A percentile compares a stretch with the other conserved stretches of the same genome.
Conservation (phyloP, 2,888 invertebrate species). For the Phyllotreta striolata region DNA sequence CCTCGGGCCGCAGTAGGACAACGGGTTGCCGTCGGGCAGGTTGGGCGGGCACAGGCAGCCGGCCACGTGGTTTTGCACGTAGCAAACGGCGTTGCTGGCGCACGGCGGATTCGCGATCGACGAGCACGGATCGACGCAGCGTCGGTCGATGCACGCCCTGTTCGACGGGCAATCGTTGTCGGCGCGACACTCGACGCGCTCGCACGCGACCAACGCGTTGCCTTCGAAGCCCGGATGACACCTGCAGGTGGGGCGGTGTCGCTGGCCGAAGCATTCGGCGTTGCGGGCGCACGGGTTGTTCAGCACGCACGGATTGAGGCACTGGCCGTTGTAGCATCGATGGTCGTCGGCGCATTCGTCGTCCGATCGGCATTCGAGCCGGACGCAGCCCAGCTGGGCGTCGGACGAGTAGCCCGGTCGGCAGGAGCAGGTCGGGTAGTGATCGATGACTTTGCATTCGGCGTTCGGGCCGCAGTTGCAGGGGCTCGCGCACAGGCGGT, state of each 20-base stretch:
- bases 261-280: constrained; percentile 83
- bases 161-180: constrained; percentile 82
- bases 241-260: constrained; percentile 81
- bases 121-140: constrained; percentile 83
- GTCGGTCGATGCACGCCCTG: constrained; percentile 74
- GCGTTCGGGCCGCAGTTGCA: constrained; percentile 87
- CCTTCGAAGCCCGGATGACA: constrained; percentile 81
- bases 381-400: constrained; percentile 81
- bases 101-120: constrained; percentile 73
- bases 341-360: constrained; percentile 81
- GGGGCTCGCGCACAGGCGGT: constrained; percentile 80
- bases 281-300: constrained; percentile 84
- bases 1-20: constrained; percentile 74
- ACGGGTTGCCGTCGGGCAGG: constrained; percentile 81
- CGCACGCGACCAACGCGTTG: constrained; percentile 81
- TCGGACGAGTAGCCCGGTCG: constrained; percentile 85
- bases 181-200: constrained; percentile 79
- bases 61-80: constrained; percentile 80
- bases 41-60: constrained; percentile 84
- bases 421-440: constrained; percentile 87
- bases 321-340: constrained; percentile 83
- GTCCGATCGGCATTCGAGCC: constrained; percentile 84
- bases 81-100: constrained; percentile 84
- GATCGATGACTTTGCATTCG: constrained; percentile 81
- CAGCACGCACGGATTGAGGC: constrained; percentile 81